Evolutionary conservation across 2,888 invertebrate genomes (phyloP).

Genomic region (Parnassius orleans): DNA sequence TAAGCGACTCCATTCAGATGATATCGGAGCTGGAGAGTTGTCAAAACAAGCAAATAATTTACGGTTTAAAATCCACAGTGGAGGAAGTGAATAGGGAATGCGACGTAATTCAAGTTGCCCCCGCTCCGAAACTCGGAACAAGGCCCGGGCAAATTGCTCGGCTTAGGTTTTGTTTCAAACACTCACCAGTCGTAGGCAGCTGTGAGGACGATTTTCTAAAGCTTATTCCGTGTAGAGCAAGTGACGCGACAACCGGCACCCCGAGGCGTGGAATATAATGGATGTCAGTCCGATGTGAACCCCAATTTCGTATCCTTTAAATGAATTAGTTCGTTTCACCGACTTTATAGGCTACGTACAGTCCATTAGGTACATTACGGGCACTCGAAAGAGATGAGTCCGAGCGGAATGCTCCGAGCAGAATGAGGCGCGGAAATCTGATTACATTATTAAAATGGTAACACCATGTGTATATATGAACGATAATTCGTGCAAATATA

Average conservation of each 20-base stretch:
- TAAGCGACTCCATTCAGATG: conserved; percentile 14
- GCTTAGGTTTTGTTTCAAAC: conserved; percentile 57
- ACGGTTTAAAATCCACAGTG: conserved; percentile 17
- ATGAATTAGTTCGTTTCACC: conserved; percentile 43
- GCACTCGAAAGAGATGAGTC: conserved; percentile 35
- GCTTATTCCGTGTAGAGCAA: conserved; percentile 50
- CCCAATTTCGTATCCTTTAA: conserved; percentile 12
- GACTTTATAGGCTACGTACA: conserved; percentile 51
- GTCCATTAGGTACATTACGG: conserved; percentile 40
- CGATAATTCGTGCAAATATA: conserved; percentile 65
- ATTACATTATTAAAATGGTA: conserved; percentile 62
- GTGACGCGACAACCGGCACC: conserved; percentile 45
- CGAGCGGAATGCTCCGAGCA: conserved; percentile 40
- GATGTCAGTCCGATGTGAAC: conserved; percentile 3
- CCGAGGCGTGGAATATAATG: conserved; percentile 38
- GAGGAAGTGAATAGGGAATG: conserved; percentile 20
- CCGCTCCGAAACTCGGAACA: conserved; percentile 48
- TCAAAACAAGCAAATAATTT: conserved; percentile 26
- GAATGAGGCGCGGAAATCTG: conserved; percentile 50
- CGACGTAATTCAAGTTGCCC: conserved; percentile 30
- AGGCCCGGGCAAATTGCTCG: conserved; percentile 48
- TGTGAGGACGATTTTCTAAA: conserved; percentile 48
- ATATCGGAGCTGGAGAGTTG: conserved; percentile 13
- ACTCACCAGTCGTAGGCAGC: conserved; percentile 52
- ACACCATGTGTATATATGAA: conserved; percentile 48